Base-by-base conservation (phyloP, 2,888 invertebrate species). In the Perithous albicinctus region DNA sequence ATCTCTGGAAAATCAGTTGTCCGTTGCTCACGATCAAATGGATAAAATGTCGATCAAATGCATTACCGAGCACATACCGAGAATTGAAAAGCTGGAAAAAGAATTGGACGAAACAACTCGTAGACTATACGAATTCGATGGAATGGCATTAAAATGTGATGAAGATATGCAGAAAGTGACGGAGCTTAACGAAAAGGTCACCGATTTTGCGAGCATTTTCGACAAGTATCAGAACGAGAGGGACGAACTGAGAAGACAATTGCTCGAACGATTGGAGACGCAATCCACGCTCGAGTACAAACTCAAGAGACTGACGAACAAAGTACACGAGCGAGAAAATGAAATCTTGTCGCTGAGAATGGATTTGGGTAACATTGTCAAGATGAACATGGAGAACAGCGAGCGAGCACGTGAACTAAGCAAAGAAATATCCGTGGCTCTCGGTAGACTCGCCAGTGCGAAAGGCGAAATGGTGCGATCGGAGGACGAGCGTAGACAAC, bases 221-320 rank as follows among this genome's bases (percentile, higher is more conserved):
- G 83, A 80, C 3, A 83, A 73, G 12, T 85, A 82, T 63, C 67
- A 84, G 12, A 78, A 75, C 10, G 86, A 90, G 56, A 89, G 82
- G 54, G 79, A 76, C 1, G 83, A 89, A 18, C 79, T 88, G n/a
- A 78, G 72, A n/a, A 74, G 61, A 7, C 63, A 83, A 32, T 82
- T 90, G 48, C 61, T 64, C 26, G 84, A 88, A 64, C 84, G 85
- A 54, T 70, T 78, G 20, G 82, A 83, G 23, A 83, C 46, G 48
- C 89, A 89, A 83, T 78, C 73, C 23, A 76, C 74, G 20, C 79
- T 91, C 20, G 87, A 89, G 76, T 56, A 72, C 6, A 86, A 87
- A 73, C 61, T 91, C 7, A 77, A 86, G 32, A 63, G 84, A 56
- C 84, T 91, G 64, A 78, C 78, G 7, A 54, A 12, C 10, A 83